Conservation (phyloP, 2,113 vertebrate genomes). For the Stigmatopora argus region DNA sequence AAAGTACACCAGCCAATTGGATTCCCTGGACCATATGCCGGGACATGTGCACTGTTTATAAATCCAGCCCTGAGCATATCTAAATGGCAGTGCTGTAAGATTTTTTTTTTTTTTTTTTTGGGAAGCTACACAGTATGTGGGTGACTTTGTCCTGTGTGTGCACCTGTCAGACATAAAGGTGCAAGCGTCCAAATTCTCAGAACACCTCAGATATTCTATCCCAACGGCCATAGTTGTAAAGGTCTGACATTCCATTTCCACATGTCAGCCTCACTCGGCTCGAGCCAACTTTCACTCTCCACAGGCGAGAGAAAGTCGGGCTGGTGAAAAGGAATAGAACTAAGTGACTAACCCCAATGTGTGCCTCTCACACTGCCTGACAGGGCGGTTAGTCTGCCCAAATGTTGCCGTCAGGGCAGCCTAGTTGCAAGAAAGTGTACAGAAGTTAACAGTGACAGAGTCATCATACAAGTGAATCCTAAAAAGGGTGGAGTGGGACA, state of each 20-base stretch:
- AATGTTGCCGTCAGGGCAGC: slow-evolving; percentile 22
- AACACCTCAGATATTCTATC: slow-evolving; percentile 46
- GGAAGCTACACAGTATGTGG: slow-evolving; percentile 12
- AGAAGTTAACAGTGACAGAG: background rate
- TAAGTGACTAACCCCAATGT: slow-evolving; percentile 41
- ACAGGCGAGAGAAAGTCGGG: slow-evolving; percentile 16
- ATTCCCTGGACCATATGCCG: background rate
- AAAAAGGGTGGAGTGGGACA: background rate
- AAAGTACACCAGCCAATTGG: background rate
- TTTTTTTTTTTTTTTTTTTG: background rate
- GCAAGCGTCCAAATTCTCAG: slow-evolving; percentile 41
- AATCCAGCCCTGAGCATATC: background rate
- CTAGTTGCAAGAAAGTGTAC: background rate
- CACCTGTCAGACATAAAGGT: slow-evolving; percentile 46
- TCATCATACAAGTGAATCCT: too few species aligned
- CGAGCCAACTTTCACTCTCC: slow-evolving; percentile 33
- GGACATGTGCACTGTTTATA: background rate
- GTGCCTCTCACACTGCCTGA: slow-evolving; percentile 32
- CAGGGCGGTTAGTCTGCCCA: slow-evolving; percentile 10
- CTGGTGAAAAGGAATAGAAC: slow-evolving; percentile 18
- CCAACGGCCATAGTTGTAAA: slow-evolving; percentile 42
- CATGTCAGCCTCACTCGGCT: slow-evolving; percentile 44
- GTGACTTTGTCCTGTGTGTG: background rate
- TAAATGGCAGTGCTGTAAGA: background rate
- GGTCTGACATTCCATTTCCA: slow-evolving; percentile 59